Percentiles rank a stretch among this genome's conserved stretches.
Evolutionary conservation across 2,888 invertebrate genomes (phyloP).

Genomic region (Chydorus sphaericus): DNA sequence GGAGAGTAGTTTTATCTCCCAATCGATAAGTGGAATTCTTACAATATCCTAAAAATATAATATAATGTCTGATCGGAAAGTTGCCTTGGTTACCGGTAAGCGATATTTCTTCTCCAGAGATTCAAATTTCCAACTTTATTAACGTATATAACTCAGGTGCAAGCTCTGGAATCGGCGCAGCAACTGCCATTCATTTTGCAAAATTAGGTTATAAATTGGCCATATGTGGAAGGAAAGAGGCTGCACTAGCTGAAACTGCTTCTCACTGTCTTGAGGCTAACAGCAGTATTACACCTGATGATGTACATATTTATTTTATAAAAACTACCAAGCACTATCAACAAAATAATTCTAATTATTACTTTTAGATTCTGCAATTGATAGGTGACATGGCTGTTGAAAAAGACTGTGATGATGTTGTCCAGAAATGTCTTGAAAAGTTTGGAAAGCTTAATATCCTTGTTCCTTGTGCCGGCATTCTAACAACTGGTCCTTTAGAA

Average conservation of each 20-base stretch:
- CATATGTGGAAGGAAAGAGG: conserved; percentile 50
- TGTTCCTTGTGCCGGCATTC: conserved; percentile 55
- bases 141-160: conserved; percentile 38
- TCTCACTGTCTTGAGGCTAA: conserved; percentile 34
- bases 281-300: background rate
- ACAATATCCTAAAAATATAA: no score
- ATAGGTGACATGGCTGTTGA: conserved; percentile 57
- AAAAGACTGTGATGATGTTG: conserved; percentile 50
- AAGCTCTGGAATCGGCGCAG: conserved; percentile 72
- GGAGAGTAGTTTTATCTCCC: background rate
- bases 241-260: conserved; percentile 47
- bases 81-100: no score
- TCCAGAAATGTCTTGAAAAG: conserved; percentile 54
- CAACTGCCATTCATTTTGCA: conserved; percentile 60
- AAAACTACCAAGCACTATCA: background rate
- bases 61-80: no score
- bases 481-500: conserved; percentile 70
- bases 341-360: background rate
- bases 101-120: background rate
- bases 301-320: conserved; percentile 3
- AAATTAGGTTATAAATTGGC: conserved; percentile 59
- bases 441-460: conserved; percentile 67
- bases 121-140: background rate
- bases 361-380: background rate
- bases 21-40: no score